A percentile compares a stretch with the other conserved stretches of the same genome.
Conservation (phyloP, 2,888 invertebrate genomes). For the Drosophila birchii region DNA sequence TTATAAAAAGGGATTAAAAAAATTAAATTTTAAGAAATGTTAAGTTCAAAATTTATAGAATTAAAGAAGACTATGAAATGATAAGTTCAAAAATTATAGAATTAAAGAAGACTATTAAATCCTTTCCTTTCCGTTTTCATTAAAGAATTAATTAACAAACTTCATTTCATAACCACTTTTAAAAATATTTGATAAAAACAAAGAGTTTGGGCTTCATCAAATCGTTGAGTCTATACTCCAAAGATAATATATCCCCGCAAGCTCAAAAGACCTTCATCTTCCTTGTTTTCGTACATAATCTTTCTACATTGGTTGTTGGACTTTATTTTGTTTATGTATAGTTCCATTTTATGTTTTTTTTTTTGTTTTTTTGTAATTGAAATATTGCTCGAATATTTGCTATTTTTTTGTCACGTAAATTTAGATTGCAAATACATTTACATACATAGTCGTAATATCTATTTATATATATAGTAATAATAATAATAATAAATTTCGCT, state of each 20-base stretch:
- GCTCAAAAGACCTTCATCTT: constrained; percentile 17
- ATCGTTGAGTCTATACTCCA: background rate
- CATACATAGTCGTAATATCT: constrained; percentile 58
- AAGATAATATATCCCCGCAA: background rate
- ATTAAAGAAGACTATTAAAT: too few species aligned
- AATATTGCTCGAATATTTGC: constrained; percentile 73
- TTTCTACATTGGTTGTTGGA: constrained; percentile 73
- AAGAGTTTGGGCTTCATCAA: too few species aligned
- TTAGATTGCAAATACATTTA: constrained; percentile 62
- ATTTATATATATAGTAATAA: constrained; percentile 34
- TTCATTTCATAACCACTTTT: too few species aligned
- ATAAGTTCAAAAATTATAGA: too few species aligned
- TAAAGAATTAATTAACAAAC: too few species aligned
- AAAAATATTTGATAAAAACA: too few species aligned
- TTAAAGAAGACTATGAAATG: too few species aligned
- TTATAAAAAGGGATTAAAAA: too few species aligned
- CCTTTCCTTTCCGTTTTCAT: too few species aligned
- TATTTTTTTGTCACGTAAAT: constrained; percentile 45
- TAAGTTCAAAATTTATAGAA: too few species aligned
- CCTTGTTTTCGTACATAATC: constrained; percentile 44
- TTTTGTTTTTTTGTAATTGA: constrained; percentile 62
- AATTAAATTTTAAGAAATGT: too few species aligned
- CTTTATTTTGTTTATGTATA: constrained; percentile 63
- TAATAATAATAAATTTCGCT: constrained; percentile 48
- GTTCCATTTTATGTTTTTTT: constrained; percentile 42